A percentile compares a stretch with the other conserved stretches of the same genome.
Conservation (phyloP, 2,113 vertebrate species). For the Amphiprion percula region DNA sequence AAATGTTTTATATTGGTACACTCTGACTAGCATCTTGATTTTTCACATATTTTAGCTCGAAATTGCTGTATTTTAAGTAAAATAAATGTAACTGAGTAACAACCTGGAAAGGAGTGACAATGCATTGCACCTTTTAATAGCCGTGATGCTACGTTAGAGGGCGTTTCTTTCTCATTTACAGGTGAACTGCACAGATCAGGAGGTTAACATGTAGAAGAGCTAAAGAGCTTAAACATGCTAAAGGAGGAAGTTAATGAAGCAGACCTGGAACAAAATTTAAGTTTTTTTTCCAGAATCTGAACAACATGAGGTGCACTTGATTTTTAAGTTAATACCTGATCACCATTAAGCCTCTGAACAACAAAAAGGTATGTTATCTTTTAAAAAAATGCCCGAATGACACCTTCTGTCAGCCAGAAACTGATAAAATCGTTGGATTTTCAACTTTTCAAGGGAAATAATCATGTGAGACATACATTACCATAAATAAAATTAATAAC, state of each 20-base stretch:
- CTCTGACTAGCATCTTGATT: no score
- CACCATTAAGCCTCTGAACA: neutral
- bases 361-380: neutral
- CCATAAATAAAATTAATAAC: no score
- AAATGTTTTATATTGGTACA: no score
- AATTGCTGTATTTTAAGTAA: no score
- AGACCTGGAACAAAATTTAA: neutral
- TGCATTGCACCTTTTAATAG: constrained; percentile 85
- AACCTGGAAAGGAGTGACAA: neutral
- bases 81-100: neutral
- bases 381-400: neutral
- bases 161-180: constrained; percentile 42
- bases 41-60: no score
- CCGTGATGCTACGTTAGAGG: constrained; percentile 49
- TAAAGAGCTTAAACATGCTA: neutral
- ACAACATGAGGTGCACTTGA: constrained; percentile 21
- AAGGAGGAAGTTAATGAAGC: neutral
- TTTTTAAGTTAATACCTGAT: neutral
- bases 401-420: no score
- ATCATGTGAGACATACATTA: no score
- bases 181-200: constrained; percentile 72
- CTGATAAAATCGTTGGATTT: no score
- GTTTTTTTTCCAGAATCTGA: constrained; percentile 18
- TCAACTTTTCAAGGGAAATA: no score
- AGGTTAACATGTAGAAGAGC: constrained; percentile 33